Conservation (phyloP, 2,797 vertebrate species). For the Amniataba percoides region DNA sequence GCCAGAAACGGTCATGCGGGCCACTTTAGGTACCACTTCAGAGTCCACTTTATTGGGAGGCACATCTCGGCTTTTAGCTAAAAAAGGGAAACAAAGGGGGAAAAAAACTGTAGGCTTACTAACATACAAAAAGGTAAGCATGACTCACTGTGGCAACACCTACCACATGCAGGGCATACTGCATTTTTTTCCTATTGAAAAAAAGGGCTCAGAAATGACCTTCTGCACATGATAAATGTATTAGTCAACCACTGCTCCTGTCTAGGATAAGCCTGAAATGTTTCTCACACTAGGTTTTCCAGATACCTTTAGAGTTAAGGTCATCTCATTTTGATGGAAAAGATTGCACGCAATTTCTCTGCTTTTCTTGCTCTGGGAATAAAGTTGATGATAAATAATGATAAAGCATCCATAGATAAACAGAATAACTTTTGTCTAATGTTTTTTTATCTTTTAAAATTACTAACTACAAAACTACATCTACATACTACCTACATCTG, state of each 20-base stretch:
- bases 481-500: neutral
- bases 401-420: neutral
- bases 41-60: constrained; percentile 87
- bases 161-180: neutral
- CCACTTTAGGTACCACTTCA: constrained; percentile 95
- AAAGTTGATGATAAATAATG: neutral
- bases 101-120: constrained; percentile 26
- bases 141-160: constrained; percentile 11
- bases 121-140: constrained; percentile 29
- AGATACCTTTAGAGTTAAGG: neutral
- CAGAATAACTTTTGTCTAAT: neutral
- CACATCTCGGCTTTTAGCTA: constrained; percentile 90
- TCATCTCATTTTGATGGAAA: neutral
- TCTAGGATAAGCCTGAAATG: neutral
- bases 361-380: neutral
- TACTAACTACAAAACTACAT: neutral
- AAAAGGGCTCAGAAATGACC: neutral
- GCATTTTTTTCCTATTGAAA: neutral
- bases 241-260: neutral
- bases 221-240: neutral
- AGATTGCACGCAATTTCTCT: neutral
- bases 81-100: constrained; percentile 49
- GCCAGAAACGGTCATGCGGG: constrained; percentile 97
- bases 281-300: neutral
- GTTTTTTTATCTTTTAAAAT: neutral